A percentile compares a stretch with the other conserved stretches of the same genome.
Conservation (phyloP, 2,113 vertebrate species). For the Serinus canaria region DNA sequence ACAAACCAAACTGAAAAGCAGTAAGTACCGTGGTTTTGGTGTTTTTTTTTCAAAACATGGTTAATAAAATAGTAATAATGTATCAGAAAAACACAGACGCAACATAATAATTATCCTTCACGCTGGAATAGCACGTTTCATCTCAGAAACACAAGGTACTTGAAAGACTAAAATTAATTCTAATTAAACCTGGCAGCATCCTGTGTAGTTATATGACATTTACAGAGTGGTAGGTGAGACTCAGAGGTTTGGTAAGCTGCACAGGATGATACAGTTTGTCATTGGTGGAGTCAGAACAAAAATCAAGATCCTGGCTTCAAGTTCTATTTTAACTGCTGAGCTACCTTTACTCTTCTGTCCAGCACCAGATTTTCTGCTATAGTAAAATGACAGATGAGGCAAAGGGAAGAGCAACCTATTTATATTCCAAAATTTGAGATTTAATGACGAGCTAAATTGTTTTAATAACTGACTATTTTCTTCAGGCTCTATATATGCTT, state of each 20-base stretch:
- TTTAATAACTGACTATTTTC: slow-evolving; percentile 62
- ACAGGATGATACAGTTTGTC: neutral
- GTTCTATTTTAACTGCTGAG: neutral
- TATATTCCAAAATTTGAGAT: slow-evolving; percentile 32
- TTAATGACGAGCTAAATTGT: slow-evolving; percentile 55
- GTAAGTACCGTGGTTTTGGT: neutral
- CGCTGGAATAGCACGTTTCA: slow-evolving; percentile 50
- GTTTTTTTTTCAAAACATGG: neutral
- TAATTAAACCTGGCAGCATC: slow-evolving; percentile 54
- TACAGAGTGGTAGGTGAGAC: neutral
- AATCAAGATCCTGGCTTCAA: neutral
- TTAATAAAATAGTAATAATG: slow-evolving; percentile 56
- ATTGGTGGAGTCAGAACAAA: neutral
- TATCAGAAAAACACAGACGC: slow-evolving; percentile 47
- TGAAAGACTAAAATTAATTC: slow-evolving; percentile 62
- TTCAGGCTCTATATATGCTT: slow-evolving; percentile 24
- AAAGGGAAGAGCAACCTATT: slow-evolving; percentile 25
- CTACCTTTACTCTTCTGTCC: neutral
- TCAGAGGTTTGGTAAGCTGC: neutral
- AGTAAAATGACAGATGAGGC: neutral
- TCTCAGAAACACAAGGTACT: slow-evolving; percentile 33
- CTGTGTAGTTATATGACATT: neutral
- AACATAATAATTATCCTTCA: slow-evolving; percentile 47
- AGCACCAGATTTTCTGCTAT: neutral
- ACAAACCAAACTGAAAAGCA: slow-evolving; percentile 21